phyloP scores from a whole-genome alignment of 2,888 invertebrate genomes.

The Drosophila bunnanda region DNA sequence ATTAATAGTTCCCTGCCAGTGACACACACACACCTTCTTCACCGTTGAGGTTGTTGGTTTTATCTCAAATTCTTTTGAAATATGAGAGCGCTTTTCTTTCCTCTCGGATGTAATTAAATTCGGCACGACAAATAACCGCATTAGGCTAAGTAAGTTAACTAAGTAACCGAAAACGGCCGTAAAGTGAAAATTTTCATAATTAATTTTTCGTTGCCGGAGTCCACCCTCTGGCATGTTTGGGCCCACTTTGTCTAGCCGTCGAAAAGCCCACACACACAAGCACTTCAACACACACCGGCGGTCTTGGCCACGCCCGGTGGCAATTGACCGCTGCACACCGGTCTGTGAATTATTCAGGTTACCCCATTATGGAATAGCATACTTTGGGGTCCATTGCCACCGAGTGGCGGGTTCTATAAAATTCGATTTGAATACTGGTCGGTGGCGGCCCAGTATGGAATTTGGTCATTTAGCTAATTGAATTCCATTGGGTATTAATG shows the following conservation, averaged over 20 bases:
- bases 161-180: slow-evolving; percentile 60
- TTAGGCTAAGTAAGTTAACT: slow-evolving; percentile 69
- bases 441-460: slow-evolving; percentile 7
- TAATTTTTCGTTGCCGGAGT: slow-evolving; percentile 54
- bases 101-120: slow-evolving; percentile 65
- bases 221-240: slow-evolving; percentile 63
- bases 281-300: slow-evolving; percentile 7
- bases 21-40: background rate
- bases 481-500: slow-evolving; percentile 54
- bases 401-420: slow-evolving; percentile 1
- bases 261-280: slow-evolving; percentile 1
- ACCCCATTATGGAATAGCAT: slow-evolving; percentile 13
- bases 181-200: slow-evolving; percentile 77
- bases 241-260: slow-evolving; percentile 64
- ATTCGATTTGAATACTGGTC: slow-evolving; percentile 19
- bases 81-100: slow-evolving; percentile 53
- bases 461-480: slow-evolving; percentile 71
- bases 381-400: background rate
- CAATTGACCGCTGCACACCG: slow-evolving; percentile 14
- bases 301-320: slow-evolving; percentile 16
- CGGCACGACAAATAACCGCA: slow-evolving; percentile 71
- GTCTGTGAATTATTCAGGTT: slow-evolving; percentile 30
- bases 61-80: slow-evolving; percentile 45
- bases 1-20: slow-evolving; percentile 15
- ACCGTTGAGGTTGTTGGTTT: background rate